phyloP scores from a whole-genome alignment of 2,888 invertebrate genomes.

The Eledona agricola region DNA sequence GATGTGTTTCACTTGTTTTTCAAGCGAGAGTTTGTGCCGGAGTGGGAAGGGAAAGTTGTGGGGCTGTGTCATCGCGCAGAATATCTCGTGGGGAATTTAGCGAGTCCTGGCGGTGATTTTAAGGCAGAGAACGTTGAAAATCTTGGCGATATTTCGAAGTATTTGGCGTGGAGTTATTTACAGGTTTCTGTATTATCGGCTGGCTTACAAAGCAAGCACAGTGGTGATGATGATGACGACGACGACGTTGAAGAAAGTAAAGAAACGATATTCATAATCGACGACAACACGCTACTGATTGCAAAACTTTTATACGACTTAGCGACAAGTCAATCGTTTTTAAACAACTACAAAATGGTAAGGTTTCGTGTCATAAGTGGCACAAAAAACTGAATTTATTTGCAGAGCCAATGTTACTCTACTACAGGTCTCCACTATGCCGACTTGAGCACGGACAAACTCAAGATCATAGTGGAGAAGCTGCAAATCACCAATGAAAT shows the following conservation, averaged over 20 bases:
- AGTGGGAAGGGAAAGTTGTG: constrained; percentile 38
- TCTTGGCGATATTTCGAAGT: constrained; percentile 48
- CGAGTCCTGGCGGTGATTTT: constrained; percentile 44
- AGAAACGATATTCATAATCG: constrained; percentile 43
- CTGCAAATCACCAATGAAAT: constrained; percentile 42
- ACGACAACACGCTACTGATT: constrained; percentile 53
- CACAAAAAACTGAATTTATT: constrained; percentile 32
- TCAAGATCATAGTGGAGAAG: constrained; percentile 48
- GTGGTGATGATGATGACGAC: constrained; percentile 48
- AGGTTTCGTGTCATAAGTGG: constrained; percentile 11
- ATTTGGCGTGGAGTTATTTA: constrained; percentile 54
- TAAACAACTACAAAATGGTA: constrained; percentile 61
- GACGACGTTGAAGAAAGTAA: constrained; percentile 43
- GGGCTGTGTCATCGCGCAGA: constrained; percentile 49
- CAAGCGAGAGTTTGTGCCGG: constrained; percentile 43
- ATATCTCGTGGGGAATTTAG: constrained; percentile 51
- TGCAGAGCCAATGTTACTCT: constrained; percentile 58
- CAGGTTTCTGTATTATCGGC: constrained; percentile 46
- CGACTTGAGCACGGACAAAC: constrained; percentile 45
- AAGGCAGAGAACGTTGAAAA: constrained; percentile 23
- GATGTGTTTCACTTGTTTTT: constrained; percentile 48
- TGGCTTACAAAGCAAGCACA: constrained; percentile 38
- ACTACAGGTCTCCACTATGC: constrained; percentile 50
- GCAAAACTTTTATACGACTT: constrained; percentile 57
- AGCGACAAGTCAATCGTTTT: constrained; percentile 56